These are phyloP conservation scores for Orbicella faveolata DNA, from an alignment of 64 coral and sea anemone species.

Conservation along the genomic window DNA sequence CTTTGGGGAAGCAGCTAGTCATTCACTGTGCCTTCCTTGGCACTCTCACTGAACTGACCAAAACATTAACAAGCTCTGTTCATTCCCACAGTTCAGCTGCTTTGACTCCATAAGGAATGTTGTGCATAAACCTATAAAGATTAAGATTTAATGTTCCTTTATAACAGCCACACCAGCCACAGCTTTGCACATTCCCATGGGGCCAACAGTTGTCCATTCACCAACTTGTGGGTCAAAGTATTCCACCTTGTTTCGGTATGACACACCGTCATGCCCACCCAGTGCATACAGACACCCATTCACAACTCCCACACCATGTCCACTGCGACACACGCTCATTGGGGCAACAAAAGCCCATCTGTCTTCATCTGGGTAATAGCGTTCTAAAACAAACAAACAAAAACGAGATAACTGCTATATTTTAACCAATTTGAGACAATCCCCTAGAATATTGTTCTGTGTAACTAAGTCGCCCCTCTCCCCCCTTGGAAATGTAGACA, in stretches of 20 bases:
- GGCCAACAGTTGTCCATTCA: slow-evolving; percentile 78
- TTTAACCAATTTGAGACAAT: too few species aligned
- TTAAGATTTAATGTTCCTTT: slow-evolving; percentile 28
- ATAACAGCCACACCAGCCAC: slow-evolving; percentile 85
- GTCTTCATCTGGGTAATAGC: slow-evolving; percentile 88
- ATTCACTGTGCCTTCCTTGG: too few species aligned
- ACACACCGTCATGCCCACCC: slow-evolving; percentile 84
- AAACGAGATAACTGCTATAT: not conserved
- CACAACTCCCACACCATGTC: slow-evolving; percentile 83
- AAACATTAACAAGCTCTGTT: too few species aligned
- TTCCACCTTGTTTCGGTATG: slow-evolving; percentile 87
- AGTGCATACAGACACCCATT: slow-evolving; percentile 80
- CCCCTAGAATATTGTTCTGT: too few species aligned
- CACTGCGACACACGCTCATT: slow-evolving; percentile 90
- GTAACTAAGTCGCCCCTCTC: too few species aligned
- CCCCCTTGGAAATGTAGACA: too few species aligned
- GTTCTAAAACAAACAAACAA: slow-evolving; percentile 48
- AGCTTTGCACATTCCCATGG: slow-evolving; percentile 87
- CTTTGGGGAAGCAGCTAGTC: too few species aligned
- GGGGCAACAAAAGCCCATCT: slow-evolving; percentile 88
- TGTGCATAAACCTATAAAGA: not conserved
- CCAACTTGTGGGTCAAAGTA: slow-evolving; percentile 81
- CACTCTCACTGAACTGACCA: too few species aligned
- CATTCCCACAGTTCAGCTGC: too few species aligned
- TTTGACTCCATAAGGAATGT: too few species aligned